phyloP scores from a whole-genome alignment of 2,113 vertebrate species.

The Amblyornis subalaris region DNA sequence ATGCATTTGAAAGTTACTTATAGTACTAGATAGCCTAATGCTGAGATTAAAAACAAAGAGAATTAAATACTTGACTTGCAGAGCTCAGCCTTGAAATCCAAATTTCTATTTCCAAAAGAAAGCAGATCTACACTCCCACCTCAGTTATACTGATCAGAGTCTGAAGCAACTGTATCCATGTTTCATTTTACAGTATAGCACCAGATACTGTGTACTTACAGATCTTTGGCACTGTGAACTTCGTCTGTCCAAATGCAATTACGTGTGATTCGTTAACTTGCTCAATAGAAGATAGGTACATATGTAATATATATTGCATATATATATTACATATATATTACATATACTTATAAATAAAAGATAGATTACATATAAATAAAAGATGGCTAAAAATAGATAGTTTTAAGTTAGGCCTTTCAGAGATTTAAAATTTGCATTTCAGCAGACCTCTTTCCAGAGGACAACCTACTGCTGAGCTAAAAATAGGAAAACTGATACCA shows the following conservation, averaged over 20 bases:
- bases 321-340: neutral
- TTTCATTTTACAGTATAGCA: neutral
- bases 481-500: neutral
- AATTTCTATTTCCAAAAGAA: neutral
- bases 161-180: neutral
- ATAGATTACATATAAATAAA: neutral
- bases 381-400: neutral
- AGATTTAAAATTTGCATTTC: neutral
- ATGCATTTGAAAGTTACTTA: constrained; percentile 1
- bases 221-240: neutral
- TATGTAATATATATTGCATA: too few species aligned
- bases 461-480: neutral
- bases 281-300: neutral
- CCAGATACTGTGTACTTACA: neutral
- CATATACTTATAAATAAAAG: neutral
- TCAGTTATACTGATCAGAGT: neutral
- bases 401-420: neutral
- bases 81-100: neutral
- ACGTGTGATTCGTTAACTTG: neutral
- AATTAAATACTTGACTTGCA: neutral
- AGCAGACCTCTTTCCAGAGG: neutral
- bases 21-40: neutral
- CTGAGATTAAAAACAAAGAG: neutral
- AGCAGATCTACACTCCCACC: neutral
- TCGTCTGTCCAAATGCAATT: neutral